These are phyloP conservation scores for Tragelaphus scriptus DNA, from an alignment of 2,113 vertebrate species.

Conservation along the genomic window DNA sequence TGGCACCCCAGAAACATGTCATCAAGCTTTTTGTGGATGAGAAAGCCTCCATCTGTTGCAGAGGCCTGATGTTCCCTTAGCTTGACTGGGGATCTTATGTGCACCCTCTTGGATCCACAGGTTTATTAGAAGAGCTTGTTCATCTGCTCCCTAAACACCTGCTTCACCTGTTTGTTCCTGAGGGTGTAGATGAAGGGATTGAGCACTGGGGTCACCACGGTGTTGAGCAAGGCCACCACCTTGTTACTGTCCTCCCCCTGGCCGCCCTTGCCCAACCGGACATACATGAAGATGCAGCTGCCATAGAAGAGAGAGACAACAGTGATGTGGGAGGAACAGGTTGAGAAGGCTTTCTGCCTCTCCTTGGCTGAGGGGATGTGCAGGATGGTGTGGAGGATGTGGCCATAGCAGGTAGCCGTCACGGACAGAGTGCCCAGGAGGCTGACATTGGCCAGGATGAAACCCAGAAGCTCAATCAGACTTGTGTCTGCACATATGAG, in stretches of 20 bases:
- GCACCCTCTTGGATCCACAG: too few relatives aligned
- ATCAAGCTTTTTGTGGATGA: too few relatives aligned
- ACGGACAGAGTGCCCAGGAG: constrained; percentile 59
- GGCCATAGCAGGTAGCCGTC: constrained; percentile 58
- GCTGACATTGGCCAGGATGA: constrained; percentile 18
- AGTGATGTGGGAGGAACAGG: constrained; percentile 68
- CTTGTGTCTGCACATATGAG: constrained; percentile 50
- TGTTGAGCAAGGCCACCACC: constrained; percentile 65
- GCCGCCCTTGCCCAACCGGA: constrained; percentile 45
- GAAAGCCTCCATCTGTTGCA: too few relatives aligned
- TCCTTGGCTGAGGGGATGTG: constrained; percentile 53
- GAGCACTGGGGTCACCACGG: constrained; percentile 64
- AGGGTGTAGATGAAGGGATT: constrained; percentile 80
- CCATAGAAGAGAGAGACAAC: constrained; percentile 70
- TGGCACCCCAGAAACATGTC: too few relatives aligned
- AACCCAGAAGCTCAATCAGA: constrained; percentile 27
- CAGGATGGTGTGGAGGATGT: constrained; percentile 62
- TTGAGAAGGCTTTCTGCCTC: constrained; percentile 69
- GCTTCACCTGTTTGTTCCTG: constrained; percentile 75
- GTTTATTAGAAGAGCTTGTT: too few relatives aligned
- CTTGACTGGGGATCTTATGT: too few relatives aligned
- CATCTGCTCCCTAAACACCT: constrained; percentile 27
- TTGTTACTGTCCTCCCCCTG: constrained; percentile 63
- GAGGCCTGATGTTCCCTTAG: too few relatives aligned
- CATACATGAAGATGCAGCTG: constrained; percentile 69